These are phyloP conservation scores for Varanus salvator DNA, from an alignment of 2,113 vertebrate species.

Conservation along the genomic window DNA sequence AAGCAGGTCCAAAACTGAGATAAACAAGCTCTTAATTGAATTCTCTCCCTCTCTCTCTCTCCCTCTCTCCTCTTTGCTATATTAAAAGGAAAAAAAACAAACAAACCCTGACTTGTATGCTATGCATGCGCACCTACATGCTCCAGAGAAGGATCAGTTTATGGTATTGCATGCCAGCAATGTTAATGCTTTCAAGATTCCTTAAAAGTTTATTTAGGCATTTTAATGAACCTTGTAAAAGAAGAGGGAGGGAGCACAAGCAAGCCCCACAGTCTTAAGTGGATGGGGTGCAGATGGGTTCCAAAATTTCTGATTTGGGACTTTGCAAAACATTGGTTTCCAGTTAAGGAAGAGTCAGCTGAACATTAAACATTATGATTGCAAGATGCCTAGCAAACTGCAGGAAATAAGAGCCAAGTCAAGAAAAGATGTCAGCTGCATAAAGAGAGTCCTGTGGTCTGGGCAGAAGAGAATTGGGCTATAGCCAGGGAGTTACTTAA, in stretches of 20 bases:
- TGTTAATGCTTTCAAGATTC: slow-evolving; percentile 27
- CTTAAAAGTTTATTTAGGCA: slow-evolving; percentile 28
- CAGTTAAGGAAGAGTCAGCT: slow-evolving; percentile 22
- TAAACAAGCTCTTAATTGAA: slow-evolving; percentile 10
- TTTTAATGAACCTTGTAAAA: slow-evolving; percentile 12
- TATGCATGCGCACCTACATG: neutral
- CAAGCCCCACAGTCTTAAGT: neutral
- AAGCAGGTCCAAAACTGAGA: accelerated
- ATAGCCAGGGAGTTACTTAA: slow-evolving; percentile 47
- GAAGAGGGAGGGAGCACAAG: neutral
- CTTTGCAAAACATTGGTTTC: slow-evolving; percentile 19
- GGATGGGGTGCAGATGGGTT: slow-evolving; percentile 29
- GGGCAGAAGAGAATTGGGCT: slow-evolving; percentile 22
- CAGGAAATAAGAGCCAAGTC: neutral
- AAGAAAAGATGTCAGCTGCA: slow-evolving; percentile 31
- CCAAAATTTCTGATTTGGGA: slow-evolving; percentile 21
- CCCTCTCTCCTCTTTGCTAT: neutral
- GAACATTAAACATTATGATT: slow-evolving; percentile 31
- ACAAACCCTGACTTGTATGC: neutral
- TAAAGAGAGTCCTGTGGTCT: neutral
- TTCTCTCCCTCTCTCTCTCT: slow-evolving; percentile 18
- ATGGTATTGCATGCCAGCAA: neutral
- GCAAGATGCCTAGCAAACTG: slow-evolving; percentile 15
- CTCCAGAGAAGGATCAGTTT: slow-evolving; percentile 13
- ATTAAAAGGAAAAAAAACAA: neutral